Evolutionary conservation across 2,113 vertebrate genomes (phyloP).

Genomic region (Podocnemis expansa): DNA sequence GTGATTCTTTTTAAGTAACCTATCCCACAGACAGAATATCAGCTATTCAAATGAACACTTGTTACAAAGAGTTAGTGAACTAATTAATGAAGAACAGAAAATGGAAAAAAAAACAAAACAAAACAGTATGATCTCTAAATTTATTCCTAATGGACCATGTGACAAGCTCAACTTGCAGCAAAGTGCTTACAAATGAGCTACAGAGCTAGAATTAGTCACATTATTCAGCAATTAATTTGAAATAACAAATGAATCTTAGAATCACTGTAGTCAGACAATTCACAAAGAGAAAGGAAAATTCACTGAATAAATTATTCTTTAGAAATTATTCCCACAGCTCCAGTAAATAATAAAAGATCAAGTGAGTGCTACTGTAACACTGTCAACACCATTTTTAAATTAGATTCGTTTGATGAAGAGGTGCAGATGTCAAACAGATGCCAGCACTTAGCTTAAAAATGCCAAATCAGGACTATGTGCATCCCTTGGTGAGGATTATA

Average conservation of each 20-base stretch:
- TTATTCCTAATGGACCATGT: background rate
- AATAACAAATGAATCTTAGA: background rate
- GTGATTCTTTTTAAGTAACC: background rate
- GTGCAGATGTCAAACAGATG: background rate
- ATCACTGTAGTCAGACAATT: background rate
- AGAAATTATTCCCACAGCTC: background rate
- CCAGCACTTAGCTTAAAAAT: background rate
- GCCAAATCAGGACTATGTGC: background rate
- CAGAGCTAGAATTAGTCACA: background rate
- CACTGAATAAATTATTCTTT: background rate
- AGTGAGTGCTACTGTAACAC: background rate
- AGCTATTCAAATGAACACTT: background rate
- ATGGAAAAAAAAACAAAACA: background rate
- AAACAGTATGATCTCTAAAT: background rate
- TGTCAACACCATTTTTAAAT: background rate
- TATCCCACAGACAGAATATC: background rate
- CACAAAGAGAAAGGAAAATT: background rate
- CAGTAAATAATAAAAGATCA: background rate
- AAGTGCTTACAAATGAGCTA: background rate
- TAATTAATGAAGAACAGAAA: background rate
- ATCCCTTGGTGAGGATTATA: background rate
- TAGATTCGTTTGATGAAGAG: constrained; percentile 19
- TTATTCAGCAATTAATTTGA: background rate
- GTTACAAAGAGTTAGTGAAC: background rate
- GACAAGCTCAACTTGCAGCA: background rate